phyloP scores from a whole-genome alignment of 2,888 invertebrate species.

The Elysia crispata region DNA sequence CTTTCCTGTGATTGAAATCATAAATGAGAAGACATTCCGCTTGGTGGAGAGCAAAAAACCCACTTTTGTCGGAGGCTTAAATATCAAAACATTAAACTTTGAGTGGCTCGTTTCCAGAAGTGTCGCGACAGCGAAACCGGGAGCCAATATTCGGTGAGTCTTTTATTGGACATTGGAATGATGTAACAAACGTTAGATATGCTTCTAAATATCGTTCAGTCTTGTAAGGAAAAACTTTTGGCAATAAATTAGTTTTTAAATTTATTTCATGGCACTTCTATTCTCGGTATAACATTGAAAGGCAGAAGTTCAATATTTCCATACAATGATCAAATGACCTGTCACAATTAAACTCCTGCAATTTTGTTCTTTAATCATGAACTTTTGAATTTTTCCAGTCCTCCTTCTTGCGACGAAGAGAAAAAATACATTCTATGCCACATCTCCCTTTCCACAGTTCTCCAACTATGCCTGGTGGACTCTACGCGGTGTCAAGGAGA shows the following conservation, averaged over 20 bases:
- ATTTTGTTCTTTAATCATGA: too few relatives aligned
- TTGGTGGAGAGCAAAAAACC: not conserved
- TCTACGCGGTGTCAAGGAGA: slow-evolving; percentile 37
- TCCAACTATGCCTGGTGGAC: slow-evolving; percentile 47
- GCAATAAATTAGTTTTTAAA: too few relatives aligned
- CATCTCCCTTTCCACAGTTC: slow-evolving; percentile 19
- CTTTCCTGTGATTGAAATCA: slow-evolving; percentile 35
- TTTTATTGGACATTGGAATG: not conserved
- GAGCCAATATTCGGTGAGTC: not conserved
- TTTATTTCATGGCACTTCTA: too few relatives aligned
- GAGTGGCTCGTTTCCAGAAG: slow-evolving; percentile 38
- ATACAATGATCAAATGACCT: too few relatives aligned
- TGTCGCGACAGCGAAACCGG: not conserved
- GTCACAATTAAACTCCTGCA: too few relatives aligned
- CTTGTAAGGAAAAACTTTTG: too few relatives aligned
- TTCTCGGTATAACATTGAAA: too few relatives aligned
- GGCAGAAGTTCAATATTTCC: too few relatives aligned
- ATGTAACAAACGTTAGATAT: not conserved
- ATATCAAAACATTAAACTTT: slow-evolving; percentile 14
- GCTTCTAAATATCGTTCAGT: not conserved
- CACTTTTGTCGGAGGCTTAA: slow-evolving; percentile 20
- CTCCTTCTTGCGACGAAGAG: not conserved
- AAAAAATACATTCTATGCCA: not conserved
- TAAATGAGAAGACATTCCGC: slow-evolving; percentile 11
- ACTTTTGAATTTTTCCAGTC: too few relatives aligned